Evolutionary conservation across 2,797 vertebrate species (phyloP).

Genomic region (Acanthis flammea): DNA sequence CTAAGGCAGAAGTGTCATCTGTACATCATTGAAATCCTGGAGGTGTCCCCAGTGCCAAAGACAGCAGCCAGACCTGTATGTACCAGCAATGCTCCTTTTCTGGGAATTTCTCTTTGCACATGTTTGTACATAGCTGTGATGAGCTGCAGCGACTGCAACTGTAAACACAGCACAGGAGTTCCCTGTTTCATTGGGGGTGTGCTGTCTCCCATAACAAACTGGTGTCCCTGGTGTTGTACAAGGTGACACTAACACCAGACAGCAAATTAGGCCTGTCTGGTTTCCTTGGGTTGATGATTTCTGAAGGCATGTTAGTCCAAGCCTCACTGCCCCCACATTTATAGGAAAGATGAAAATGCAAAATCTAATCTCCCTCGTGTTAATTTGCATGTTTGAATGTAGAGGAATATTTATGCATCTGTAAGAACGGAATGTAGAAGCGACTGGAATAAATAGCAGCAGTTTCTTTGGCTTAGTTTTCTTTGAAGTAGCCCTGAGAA

Average conservation of each 20-base stretch:
- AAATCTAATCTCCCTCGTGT: not conserved
- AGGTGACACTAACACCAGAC: not conserved
- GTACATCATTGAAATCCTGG: slow-evolving; percentile 88
- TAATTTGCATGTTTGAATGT: not conserved
- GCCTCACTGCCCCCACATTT: not conserved
- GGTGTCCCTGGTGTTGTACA: not conserved
- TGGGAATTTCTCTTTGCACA: not conserved
- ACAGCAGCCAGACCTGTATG: slow-evolving; percentile 55
- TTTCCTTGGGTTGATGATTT: not conserved
- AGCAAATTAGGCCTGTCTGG: not conserved
- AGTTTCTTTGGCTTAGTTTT: not conserved
- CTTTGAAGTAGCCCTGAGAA: not conserved
- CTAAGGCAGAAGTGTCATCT: slow-evolving; percentile 83
- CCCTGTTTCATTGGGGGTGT: rapidly evolving
- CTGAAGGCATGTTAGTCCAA: not conserved
- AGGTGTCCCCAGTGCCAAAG: slow-evolving; percentile 52
- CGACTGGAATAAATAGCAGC: not conserved
- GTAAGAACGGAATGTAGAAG: not conserved
- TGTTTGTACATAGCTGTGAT: not conserved
- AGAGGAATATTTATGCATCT: not conserved
- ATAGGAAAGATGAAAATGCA: not conserved
- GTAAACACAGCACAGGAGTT: not conserved
- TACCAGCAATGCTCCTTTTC: not conserved
- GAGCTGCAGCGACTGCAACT: not conserved
- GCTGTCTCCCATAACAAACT: not conserved